Base-by-base conservation (phyloP, 2,113 vertebrate species). In the Pyrgilauda ruficollis region DNA sequence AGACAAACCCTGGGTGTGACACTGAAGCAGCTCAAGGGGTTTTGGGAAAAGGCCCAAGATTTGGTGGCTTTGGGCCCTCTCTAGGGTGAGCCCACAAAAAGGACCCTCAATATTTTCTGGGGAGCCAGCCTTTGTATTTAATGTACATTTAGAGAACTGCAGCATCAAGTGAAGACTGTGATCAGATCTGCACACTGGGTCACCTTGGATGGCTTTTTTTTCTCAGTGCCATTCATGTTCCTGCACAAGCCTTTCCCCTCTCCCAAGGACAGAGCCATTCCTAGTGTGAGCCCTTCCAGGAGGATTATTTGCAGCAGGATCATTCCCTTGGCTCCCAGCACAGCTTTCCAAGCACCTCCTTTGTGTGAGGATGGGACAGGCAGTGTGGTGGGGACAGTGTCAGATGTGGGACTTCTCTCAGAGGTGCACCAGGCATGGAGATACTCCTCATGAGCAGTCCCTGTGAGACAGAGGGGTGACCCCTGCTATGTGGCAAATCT, bases 161-260 rank as follows among this genome's bases (percentile, higher is more conserved):
- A 55, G 4, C 7, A 15, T 27, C 28, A 61, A 15, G 19, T 35
- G 30, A 76, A 73, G 21, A 1, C 49, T 20, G 1, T 24, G 28
- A 56, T n/a, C 37, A 62, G 26, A 14, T 50, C 26, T 43, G 46
- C 35, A 77, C 10, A 1, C 28, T 37, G 0, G 44, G 6, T n/a
- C 47, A 74, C 35, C 61, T 55, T 17, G 37, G 61, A 53, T 1
- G 6, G n/a, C 4, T 17, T 23, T 5, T 46, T 59, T 35, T 30
- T 11, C 28, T 75, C 53, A 55, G 37, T 1, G 6, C 35, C 11
- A 4, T 0, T 6, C 6, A 1, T 0, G 1, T 26, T 33, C 35
- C 9, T 33, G 27, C 37, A 49, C 28, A 61, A 1, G 28, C 14
- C 9, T 46, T 47, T 64, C 13, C 6, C 37, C 15, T 77, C 33